Evolutionary conservation across 1,140 invertebrate species (phyloP), one percentile per base, ranked within the genome.

Genomic region (Eriocheir sinensis): DNA sequence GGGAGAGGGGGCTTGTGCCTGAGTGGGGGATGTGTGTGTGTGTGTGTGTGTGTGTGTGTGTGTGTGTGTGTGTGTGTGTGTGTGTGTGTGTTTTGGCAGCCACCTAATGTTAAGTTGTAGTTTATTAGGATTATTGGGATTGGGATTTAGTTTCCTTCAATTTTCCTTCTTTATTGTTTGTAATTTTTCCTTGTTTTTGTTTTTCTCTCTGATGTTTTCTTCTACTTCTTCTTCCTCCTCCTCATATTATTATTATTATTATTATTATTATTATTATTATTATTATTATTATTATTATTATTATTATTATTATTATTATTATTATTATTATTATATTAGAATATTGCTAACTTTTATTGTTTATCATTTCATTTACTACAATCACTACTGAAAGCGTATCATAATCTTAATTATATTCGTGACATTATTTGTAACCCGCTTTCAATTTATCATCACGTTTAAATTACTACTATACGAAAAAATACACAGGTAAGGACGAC

Each of bases 11-110:
- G 88, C 27, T 21, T 89, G 44, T 53, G 40, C n/a, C n/a, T n/a
- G 36, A 36, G 2, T 30, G 36, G n/a, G n/a, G 38, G n/a, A 30
- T 53, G 3, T 17, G 0, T 41, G 41, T 90, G 40, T 53, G 27
- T 53, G 89, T 30, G 8, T 90, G 40, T 90, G n/a, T n/a, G 40
- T 48, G 89, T 90, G 89, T 48, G 41, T 44, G 44, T 89, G 32
- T 89, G 88, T 44, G 41, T 89, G 44, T 53, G 40, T 90, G 41
- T 30, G 8, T 90, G 40, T 90, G n/a, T n/a, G 40, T 48, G 89
- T 90, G 89, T 48, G 41, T 44, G 44, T 89, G 32, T 89, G 88
- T 44, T n/a, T n/a, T n/a, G n/a, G n/a, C n/a, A n/a, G n/a, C n/a
- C n/a, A n/a, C n/a, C n/a, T n/a, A n/a, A n/a, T n/a, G n/a, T n/a